These are phyloP conservation scores for Chaetodon trifascialis DNA, from an alignment of 2,113 vertebrate species.

Conservation along the genomic window DNA sequence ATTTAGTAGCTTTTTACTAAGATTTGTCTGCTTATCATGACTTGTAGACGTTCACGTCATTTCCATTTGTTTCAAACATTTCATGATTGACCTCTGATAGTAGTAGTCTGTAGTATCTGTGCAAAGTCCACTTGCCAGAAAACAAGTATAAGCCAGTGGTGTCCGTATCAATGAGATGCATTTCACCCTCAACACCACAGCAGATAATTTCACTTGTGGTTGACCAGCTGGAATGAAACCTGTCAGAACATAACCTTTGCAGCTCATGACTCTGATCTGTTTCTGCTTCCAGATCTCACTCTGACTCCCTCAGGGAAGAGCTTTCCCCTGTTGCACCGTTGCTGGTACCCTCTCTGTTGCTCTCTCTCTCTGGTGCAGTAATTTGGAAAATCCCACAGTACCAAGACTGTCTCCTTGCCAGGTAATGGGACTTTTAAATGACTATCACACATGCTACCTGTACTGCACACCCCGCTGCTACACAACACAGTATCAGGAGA, in stretches of 20 bases:
- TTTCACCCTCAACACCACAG: neutral
- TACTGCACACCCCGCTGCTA: conserved; percentile 50
- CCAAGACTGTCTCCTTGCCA: conserved; percentile 42
- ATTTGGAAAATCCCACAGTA: conserved; percentile 63
- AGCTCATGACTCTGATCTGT: conserved; percentile 45
- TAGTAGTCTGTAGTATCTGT: neutral
- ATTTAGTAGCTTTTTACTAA: neutral
- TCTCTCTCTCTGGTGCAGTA: conserved; percentile 57
- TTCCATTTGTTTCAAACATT: neutral
- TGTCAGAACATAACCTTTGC: conserved; percentile 22
- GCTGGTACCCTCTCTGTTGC: conserved; percentile 53
- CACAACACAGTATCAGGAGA: conserved; percentile 70
- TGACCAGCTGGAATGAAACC: conserved; percentile 28
- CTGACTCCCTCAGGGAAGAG: conserved; percentile 48
- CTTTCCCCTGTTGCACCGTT: conserved; percentile 30
- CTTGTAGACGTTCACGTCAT: neutral
- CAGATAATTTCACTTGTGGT: conserved; percentile 14
- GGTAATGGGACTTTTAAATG: conserved; percentile 68
- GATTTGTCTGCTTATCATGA: neutral
- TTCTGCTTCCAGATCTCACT: conserved; percentile 47
- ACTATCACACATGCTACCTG: conserved; percentile 56
- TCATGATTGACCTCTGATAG: neutral
- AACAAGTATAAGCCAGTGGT: neutral
- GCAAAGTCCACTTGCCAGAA: neutral
- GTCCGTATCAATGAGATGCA: neutral